Base-by-base conservation (phyloP, 2,797 vertebrate species). In the Hyperoplus lanceolatus region DNA sequence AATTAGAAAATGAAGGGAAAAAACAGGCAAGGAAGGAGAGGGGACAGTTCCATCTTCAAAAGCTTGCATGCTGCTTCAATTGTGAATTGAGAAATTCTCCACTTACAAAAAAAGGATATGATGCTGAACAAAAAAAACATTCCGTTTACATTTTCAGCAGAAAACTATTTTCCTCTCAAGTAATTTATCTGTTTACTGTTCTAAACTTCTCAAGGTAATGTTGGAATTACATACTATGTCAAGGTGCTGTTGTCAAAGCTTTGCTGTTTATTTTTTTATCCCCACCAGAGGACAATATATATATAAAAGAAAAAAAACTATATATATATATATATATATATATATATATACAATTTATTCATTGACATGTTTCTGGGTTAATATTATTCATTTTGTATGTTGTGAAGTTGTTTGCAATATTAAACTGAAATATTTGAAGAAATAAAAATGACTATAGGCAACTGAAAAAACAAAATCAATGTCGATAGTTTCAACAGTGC, bases 181-280 rank as follows among this genome's bases (percentile, higher is more conserved):
- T 97, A 97, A 96, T 97, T 96, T 96, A 96, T 97, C 97, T 98
- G 98, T 99, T 98, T 97, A 97, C 97, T 97, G 97, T 97, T 97
- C 98, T 97, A 96, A 96, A 97, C 96, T 97, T 98, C 97, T 97
- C 94, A 95, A 95, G 96, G 96, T 98, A 96, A 97, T 96, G 90
- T 99, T 98, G 96, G 96, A 98, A 97, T 97, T 99, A 99, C 98
- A 97, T 98, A 95, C 94, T 97, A 96, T 99, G 97, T 98, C 97
- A 98, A 98, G 98, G 98, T 99, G 98, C 98, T 99, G 97, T 99
- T 97, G 97, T 99, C 97, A 97, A 97, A 96, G 97, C 97, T 98
- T 97, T 97, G 97, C 96, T 99, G 97, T 97, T 96, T 95, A 96
- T 95, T 96, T 96, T 96, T 95, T 96, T 97, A 96, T 95, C 96